Evolutionary conservation across 2,888 invertebrate genomes (phyloP), one percentile per base, ranked within the genome.

Genomic region (Synanthedon formicaeformis): DNA sequence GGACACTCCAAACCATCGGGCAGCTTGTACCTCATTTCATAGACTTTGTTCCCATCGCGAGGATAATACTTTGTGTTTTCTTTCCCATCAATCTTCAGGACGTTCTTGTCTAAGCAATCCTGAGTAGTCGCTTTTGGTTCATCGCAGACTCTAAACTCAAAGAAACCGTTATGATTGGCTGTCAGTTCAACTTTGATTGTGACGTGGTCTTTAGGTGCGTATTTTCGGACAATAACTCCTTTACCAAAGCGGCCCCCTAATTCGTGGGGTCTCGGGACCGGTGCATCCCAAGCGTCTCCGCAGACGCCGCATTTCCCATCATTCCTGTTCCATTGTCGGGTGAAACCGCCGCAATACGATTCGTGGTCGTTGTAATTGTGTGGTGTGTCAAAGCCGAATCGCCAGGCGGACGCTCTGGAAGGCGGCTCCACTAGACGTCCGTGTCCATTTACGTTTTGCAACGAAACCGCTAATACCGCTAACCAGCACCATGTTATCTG

Each of bases 351-450:
- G 73, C 96, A 96, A 79, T 92, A 96, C 4, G 93, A 88, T 70
- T 96, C 95, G 73, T 96, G 93, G 78, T 96, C 96, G 75, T 96
- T 95, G 82, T 96, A 96, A 78, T 96, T 94, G 67, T 93, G 93
- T 1, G 95, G 95, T 1, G 96, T 95, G 72, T 92, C 90, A 78
- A 96, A 96, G 55, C 96, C 96, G 78, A 92, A 96, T 60, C 96
- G 90, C 96, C 96, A 96, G 67, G 95, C 95, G 1, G 94, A 93
- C 5, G 95, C 94, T 56, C 96, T 88, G 52, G 95, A 95, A 1
- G 96, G 96, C 0, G 96, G 96, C 71, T 96, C 96, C 55, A 95
- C 92, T 55, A 94, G 89, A 64, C 94, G 88, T 41, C 94, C 94
- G 76, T 94, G 94, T 12, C 90, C 90, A 57, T 75, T 76, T 50